Base-by-base conservation (phyloP, 2,797 vertebrate genomes). In the Dryobates pubescens region DNA sequence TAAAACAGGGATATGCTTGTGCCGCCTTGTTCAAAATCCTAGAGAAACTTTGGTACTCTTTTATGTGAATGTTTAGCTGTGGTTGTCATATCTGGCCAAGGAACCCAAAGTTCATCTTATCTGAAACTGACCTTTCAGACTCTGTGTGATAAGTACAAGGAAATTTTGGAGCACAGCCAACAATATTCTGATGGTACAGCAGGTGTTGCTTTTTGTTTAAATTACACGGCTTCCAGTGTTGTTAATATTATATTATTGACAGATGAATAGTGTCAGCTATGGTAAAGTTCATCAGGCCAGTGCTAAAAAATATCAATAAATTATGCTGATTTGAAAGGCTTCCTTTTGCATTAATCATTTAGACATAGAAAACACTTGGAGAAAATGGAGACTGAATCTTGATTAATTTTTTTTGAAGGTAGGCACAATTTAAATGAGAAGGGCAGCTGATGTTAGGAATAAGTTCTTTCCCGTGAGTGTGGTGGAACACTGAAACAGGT, bases 241-340 rank as follows among this genome's bases (percentile, higher is more conserved):
- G 74, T 76, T 92, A 92, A 57, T 79, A 49, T 59, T 73, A 56
- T 41, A 11, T 57, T 90, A 70, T 30, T 84, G 93, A 90, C 74
- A 90, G 69, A 88, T 88, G 47, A 79, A 30, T 56, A 59, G 58
- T 84, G 86, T 83, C 91, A 93, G 75, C 91, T 91, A 53, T 90
- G 58, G 17, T 36, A 45, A 89, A 89, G 38, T 57, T 84, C 79
- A 96, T 95, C 56, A 77, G 65, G 18, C 58, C 18, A 5, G 0
- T 22, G 26, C 17, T 82, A 24, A 85, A 81, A 81, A 65, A 20
- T 3, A 54, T n/a, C 65, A 67, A 24, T 77, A 68, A 64, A 74
- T 56, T 19, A 20, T 57, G 26, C 30, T 88, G 59, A 19, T 49
- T 84, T 88, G 65, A 41, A 79, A 73, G 49, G 20, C 41, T 56